These are phyloP conservation scores for Micrastur ruficollis DNA, from an alignment of 2,797 vertebrate species.

Conservation along the genomic window DNA sequence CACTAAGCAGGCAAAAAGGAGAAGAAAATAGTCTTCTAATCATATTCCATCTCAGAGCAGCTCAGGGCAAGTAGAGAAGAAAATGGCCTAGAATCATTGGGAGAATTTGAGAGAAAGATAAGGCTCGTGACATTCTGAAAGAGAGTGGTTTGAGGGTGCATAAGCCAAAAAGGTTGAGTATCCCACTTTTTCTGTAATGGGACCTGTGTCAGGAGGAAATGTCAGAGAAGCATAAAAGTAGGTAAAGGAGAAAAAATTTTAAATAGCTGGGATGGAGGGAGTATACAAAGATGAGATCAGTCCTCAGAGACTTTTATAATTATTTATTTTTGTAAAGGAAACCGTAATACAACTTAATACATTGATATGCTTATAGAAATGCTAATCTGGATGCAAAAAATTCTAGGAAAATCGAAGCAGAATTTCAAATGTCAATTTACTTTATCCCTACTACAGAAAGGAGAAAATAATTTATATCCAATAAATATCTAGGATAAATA, in stretches of 20 bases:
- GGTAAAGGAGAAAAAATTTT: neutral
- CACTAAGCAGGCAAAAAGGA: neutral
- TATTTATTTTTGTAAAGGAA: neutral
- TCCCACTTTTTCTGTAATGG: neutral
- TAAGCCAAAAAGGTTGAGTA: neutral
- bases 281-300: neutral
- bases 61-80: neutral
- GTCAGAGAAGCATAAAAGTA: neutral
- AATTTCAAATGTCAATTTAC: neutral
- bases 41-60: neutral
- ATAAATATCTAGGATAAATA: neutral
- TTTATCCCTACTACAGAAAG: neutral
- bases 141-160: neutral
- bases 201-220: neutral
- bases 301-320: neutral
- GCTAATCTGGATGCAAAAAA: neutral
- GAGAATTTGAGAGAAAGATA: neutral
- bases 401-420: neutral
- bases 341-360: neutral
- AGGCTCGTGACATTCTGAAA: neutral
- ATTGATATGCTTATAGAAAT: neutral
- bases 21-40: neutral
- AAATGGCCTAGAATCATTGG: neutral
- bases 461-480: neutral
- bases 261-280: neutral